A percentile compares a stretch with the other conserved stretches of the same genome.
These are phyloP conservation scores for Origma solitaria DNA, from an alignment of 2,113 vertebrate genomes.

Conservation along the genomic window DNA sequence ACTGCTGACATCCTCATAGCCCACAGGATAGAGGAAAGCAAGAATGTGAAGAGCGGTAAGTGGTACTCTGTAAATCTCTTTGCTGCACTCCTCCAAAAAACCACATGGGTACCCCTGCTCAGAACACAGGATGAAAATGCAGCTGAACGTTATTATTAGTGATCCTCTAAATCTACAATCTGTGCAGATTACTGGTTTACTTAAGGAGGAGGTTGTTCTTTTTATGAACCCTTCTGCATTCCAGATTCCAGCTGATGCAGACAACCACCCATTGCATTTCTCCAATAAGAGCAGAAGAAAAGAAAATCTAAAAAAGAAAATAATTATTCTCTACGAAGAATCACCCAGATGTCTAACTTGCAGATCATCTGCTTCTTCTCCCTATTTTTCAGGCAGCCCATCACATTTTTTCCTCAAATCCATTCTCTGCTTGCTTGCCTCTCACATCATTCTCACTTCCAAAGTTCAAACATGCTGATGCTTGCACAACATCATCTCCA, in stretches of 20 bases:
- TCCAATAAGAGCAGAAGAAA: background rate
- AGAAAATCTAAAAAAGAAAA: background rate
- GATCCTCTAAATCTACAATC: background rate
- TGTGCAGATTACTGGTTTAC: background rate
- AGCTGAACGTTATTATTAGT: background rate
- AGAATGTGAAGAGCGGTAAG: background rate
- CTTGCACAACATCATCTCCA: background rate
- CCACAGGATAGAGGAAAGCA: background rate
- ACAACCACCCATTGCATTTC: background rate
- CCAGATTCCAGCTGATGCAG: background rate
- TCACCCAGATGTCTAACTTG: background rate
- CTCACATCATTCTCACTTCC: background rate
- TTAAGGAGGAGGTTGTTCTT: background rate
- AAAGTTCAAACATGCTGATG: background rate
- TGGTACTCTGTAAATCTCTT: background rate
- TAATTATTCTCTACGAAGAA: background rate
- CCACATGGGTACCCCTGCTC: background rate
- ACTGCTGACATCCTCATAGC: background rate
- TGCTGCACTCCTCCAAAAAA: background rate
- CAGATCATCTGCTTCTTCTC: background rate
- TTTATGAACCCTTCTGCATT: background rate
- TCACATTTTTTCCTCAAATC: background rate
- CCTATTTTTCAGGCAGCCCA: background rate
- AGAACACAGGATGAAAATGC: background rate
- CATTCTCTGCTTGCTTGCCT: background rate